These are phyloP conservation scores for Drosophila subobscura DNA, from an alignment of 1,140 invertebrate genomes.

Conservation along the genomic window DNA sequence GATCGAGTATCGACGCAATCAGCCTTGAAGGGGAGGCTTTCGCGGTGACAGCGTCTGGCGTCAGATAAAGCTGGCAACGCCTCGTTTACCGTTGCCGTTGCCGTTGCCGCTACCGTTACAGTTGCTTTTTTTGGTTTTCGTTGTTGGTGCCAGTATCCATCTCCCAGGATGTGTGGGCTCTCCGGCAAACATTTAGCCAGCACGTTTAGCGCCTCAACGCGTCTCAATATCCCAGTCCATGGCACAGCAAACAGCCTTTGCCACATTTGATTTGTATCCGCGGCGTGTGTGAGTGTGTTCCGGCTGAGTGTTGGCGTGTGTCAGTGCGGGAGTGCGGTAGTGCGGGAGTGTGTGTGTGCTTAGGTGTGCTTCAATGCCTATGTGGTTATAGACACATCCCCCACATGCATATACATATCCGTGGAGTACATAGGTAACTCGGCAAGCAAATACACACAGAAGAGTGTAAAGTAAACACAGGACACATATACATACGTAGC, in stretches of 20 bases:
- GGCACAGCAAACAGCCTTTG: constrained; percentile 26
- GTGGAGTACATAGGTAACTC: constrained; percentile 15
- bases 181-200: constrained; percentile 54
- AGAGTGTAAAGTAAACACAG: not conserved
- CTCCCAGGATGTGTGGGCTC: not conserved
- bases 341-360: constrained; percentile 30
- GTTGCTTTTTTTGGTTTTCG: not conserved
- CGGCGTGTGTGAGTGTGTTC: not conserved
- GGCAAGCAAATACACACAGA: constrained; percentile 10
- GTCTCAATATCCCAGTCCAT: constrained; percentile 18
- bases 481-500: not conserved
- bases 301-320: constrained; percentile 5
- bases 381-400: not conserved
- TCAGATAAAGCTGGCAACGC: constrained; percentile 15
- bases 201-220: constrained; percentile 63
- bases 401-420: not conserved
- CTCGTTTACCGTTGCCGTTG: constrained; percentile 18
- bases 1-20: constrained; percentile 20
- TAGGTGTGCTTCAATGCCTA: constrained; percentile 32
- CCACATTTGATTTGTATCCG: constrained; percentile 65
- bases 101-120: not conserved
- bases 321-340: not conserved
- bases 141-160: constrained; percentile 16
- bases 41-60: not conserved
- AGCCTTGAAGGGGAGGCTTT: constrained; percentile 3